Evolutionary conservation across 2,888 invertebrate genomes (phyloP).

Genomic region (Drosophila barbarae): DNA sequence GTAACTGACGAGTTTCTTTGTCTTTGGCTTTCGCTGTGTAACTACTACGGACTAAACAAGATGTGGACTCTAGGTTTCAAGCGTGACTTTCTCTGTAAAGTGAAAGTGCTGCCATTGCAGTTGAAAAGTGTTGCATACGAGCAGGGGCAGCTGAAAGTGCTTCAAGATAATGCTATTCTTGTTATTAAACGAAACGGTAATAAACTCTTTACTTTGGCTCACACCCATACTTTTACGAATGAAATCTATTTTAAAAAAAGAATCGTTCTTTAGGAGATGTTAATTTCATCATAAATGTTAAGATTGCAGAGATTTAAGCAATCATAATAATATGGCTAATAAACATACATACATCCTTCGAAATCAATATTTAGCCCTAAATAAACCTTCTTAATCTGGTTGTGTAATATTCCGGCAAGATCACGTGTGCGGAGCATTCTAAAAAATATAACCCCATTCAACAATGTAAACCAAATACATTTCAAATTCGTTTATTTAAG

Average conservation of each 20-base stretch:
- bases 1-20: constrained; percentile 12
- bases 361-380: background rate
- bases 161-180: background rate
- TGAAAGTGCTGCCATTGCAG: constrained; percentile 35
- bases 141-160: constrained; percentile 29
- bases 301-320: background rate
- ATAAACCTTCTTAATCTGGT: background rate
- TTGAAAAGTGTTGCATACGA: constrained; percentile 33
- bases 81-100: constrained; percentile 22
- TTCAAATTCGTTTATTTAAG: background rate
- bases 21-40: constrained; percentile 9
- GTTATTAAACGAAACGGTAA: background rate
- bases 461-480: background rate
- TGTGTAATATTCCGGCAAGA: background rate
- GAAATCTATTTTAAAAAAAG: background rate
- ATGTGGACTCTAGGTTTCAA: constrained; percentile 28
- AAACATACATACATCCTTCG: too few relatives aligned
- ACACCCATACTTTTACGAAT: too few relatives aligned
- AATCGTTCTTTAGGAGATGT: background rate
- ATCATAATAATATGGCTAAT: background rate
- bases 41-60: constrained; percentile 17
- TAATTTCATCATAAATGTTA: background rate
- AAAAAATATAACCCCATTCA: background rate
- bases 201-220: background rate
- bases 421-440: constrained; percentile 4